Evolutionary conservation across 2,888 invertebrate genomes (phyloP), one percentile per base, ranked within the genome.

Genomic region (Machimus rusticus): DNA sequence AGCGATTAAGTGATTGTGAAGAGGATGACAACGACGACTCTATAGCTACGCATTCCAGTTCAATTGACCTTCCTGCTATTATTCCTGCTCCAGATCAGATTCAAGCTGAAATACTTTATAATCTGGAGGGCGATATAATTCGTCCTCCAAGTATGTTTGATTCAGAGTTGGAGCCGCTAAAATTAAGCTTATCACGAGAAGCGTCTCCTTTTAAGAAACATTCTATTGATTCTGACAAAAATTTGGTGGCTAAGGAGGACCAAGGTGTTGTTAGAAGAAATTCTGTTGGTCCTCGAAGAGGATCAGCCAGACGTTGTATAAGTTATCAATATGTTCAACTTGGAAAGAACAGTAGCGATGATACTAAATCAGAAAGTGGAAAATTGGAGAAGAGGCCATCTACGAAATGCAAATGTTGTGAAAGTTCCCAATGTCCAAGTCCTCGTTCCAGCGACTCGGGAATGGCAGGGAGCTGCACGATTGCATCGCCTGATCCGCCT

Each of bases 401-500:
- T 2, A 77, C 89, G 4, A 92, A 92, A 89, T 95, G 95, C 90
- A 94, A 94, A 90, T 95, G 95, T 90, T 95, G 95, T 89, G 94
- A 94, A 89, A 93, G 94, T 89, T 95, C 95, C 0, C 92, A 94
- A 89, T 95, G 95, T 89, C 95, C 94, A 57, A 96, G 96, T 92
- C 95, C 95, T 0, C 93, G 96, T 89, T 96, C 96, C 8, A 97
- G 97, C 19, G 93, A 93, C 91, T 97, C 97, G 0, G 97, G 97
- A 34, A 96, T 97, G 93, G 97, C 96, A 0, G 97, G 97, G 37
- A 97, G 96, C 92, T 96, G 95, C 90, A 95, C 95, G 87, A 93
- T 96, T 88, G 94, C 96, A 5, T 96, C 96, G 0, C 96, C 96
- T 0, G 96, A 96, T 92, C 93, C 95, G n/a, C 92, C 92, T 37